Evolutionary conservation across 2,113 vertebrate genomes (phyloP), one percentile per base, ranked within the genome.

Genomic region (Equus przewalskii): DNA sequence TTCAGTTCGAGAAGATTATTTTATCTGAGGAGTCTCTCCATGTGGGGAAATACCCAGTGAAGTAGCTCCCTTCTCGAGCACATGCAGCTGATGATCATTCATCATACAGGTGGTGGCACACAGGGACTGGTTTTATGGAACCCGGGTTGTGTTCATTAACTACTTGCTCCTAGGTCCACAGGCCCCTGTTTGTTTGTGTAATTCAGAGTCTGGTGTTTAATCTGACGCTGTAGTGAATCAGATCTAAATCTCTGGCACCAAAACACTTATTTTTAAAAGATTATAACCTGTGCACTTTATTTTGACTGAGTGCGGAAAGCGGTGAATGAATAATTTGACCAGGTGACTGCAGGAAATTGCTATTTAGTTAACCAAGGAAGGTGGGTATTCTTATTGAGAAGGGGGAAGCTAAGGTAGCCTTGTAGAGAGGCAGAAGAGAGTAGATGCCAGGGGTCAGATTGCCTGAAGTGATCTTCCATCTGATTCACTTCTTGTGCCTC

Each of bases 241-340:
- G 44, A 79, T 72, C n/a, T 91, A 75, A 83, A 91, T 56, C 30
- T 79, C 24, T 0, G 21, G 19, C 49, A 97, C 46, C 16, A 93
- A 54, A 80, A 64, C 22, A 72, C 76, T 92, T 94, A 87, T 92
- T 91, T 95, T 96, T 64, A 87, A 92, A 89, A 65, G 56, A 82
- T 51, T 65, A 67, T 90, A 81, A 7, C 15, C 60, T 93, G 6
- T 83, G 4, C 3, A 69, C 41, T 84, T 96, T 85, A 89, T 94
- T 97, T 91, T 90, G 82, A 49, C 56, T 85, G n/a, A 46, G 72
- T 91, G 24, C 41, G 22, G 13, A 73, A 80, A 78, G 26, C 13
- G 6, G 64, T 65, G n/a, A 80, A 87, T 95, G 60, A 95, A 72
- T 80, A 83, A 96, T 72, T 80, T 91, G 91, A 85, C 19, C 21